Conservation (phyloP, 2,888 invertebrate species). For the Pristionchus japonicus region DNA sequence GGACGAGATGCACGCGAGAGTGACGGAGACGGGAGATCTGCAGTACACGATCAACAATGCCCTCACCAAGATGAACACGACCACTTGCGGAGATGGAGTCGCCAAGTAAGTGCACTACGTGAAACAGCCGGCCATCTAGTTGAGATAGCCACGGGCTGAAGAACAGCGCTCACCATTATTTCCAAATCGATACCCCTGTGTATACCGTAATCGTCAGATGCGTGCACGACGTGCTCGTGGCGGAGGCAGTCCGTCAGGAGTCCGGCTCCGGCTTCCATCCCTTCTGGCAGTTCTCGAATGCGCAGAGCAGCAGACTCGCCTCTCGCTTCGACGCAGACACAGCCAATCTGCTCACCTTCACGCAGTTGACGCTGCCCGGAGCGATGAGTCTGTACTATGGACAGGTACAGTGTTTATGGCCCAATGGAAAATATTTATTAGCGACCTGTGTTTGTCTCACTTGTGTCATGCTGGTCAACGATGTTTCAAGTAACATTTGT, state of each 20-base stretch:
- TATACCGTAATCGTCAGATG: conserved; percentile 1
- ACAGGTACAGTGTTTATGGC: conserved; percentile 59
- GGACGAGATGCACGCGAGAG: conserved; percentile 51
- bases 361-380: conserved; percentile 65
- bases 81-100: neutral
- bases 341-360: conserved; percentile 61
- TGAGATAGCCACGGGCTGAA: too few relatives aligned
- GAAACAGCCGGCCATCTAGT: too few relatives aligned
- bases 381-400: conserved; percentile 64
- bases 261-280: conserved; percentile 55
- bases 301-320: conserved; percentile 54
- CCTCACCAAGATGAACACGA: conserved; percentile 52
- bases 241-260: neutral
- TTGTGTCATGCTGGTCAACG: neutral
- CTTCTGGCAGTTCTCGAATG: conserved; percentile 66
- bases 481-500: too few relatives aligned
- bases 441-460: too few relatives aligned
- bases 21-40: conserved; percentile 56
- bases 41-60: conserved; percentile 62
- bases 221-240: conserved; percentile 32
- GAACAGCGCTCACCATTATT: too few relatives aligned
- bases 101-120: conserved; percentile 24
- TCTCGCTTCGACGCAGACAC: conserved; percentile 58
- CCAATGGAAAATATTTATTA: too few relatives aligned
- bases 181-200: too few relatives aligned